Evolutionary conservation across 35 echinoderm and acorn worm genomes (phyloP).

Genomic region (Antedon bifida): DNA sequence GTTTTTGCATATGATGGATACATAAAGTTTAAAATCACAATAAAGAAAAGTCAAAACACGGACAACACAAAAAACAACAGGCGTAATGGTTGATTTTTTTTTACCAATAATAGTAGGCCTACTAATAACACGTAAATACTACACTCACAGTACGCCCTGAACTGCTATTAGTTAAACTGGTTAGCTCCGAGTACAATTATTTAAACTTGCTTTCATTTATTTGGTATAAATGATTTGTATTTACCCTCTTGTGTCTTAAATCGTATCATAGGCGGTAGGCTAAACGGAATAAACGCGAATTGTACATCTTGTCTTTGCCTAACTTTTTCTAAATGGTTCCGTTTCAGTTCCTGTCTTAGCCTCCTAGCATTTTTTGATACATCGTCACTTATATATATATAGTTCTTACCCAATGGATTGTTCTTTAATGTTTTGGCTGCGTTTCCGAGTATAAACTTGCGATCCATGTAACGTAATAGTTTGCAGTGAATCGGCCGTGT

Average conservation of each 20-base stretch:
- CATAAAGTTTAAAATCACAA: too few relatives aligned
- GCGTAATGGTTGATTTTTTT: too few relatives aligned
- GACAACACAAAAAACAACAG: too few relatives aligned
- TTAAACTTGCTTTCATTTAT: too few relatives aligned
- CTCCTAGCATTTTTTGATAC: not conserved
- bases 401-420: not conserved
- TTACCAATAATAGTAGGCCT: too few relatives aligned
- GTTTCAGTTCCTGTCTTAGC: not conserved
- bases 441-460: not conserved
- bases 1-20: too few relatives aligned
- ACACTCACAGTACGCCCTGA: too few relatives aligned
- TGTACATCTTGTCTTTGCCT: not conserved
- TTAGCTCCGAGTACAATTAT: too few relatives aligned
- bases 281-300: not conserved
- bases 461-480: not conserved
- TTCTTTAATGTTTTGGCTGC: not conserved
- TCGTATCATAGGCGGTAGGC: not conserved
- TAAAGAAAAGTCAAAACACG: too few relatives aligned
- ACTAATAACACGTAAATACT: too few relatives aligned
- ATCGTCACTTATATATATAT: not conserved
- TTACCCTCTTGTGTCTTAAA: not conserved
- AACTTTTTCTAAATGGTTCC: not conserved
- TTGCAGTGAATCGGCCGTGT: not conserved
- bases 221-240: conserved; percentile 7
- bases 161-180: too few relatives aligned